Base-by-base conservation (phyloP, 2,888 invertebrate genomes). In the Chrysolina haemoptera region DNA sequence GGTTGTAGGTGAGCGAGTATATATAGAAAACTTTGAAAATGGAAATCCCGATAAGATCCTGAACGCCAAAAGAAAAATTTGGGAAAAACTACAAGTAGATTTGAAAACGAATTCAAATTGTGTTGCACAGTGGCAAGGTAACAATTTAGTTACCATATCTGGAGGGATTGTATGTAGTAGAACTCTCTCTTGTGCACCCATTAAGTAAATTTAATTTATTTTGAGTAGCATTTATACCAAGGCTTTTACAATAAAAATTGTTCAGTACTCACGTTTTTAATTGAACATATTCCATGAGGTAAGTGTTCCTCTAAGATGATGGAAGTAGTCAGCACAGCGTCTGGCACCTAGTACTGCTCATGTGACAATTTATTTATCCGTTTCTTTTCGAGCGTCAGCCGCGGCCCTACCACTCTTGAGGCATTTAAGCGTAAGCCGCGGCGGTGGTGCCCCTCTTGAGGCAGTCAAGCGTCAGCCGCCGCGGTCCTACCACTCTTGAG, bases 21-120 rank as follows among this genome's bases (percentile, higher is more conserved):
- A 93, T 72, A 91, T 98, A 70, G 96, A 98, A 87, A 95, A 95
- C 27, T 95, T 93, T 87, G 94, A 94, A 87, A 87, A 87, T 71
- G 95, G 95, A 20, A 90, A 90, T 67, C 94, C 97, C 2, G 97
- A 97, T 88, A 93, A 94, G 40, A 93, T 96, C 76, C 89, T 98
- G 0, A 98, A 98, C 88, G 98, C 98, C 0, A 98, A 98, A 88
- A 98, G 98, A 89, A 98, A 98, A 90, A 90, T 97, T 18, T 98
- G 98, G 98, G 98, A 98, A 82, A 96, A 96, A 87, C 87, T 98
- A 53, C 96, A 96, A 87, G 91, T 90, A 22, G 95, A 95, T 87
- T 89, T 96, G 22, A 92, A 93, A 86, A 94, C 94, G 1, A 93
- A 93, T 88, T 88, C 90, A 2, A 90, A 90, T 64, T 91, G 94